Conservation (phyloP, 2,113 vertebrate genomes). For the Miniopterus natalensis region DNA sequence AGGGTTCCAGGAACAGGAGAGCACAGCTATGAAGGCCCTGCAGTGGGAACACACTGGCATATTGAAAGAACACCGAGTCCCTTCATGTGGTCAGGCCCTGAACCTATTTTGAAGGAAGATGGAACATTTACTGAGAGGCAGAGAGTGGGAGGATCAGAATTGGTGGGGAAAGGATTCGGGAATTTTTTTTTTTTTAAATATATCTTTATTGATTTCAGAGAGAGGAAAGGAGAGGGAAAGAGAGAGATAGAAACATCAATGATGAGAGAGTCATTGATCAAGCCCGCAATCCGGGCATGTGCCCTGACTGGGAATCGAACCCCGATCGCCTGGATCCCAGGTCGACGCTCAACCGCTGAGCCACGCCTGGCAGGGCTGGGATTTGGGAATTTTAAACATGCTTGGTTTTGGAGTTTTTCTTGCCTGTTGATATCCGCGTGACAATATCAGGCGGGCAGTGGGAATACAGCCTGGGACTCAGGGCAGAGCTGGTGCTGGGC, state of each 20-base stretch:
- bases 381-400: neutral
- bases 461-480: neutral
- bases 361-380: too few species aligned
- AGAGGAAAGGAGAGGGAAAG: too few species aligned
- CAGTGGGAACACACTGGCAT: neutral
- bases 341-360: too few species aligned
- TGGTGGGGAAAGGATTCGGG: neutral
- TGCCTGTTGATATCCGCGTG: neutral
- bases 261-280: too few species aligned
- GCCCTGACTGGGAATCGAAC: too few species aligned
- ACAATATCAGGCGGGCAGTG: neutral
- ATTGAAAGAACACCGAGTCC: neutral
- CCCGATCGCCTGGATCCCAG: too few species aligned
- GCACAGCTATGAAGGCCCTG: neutral
- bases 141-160: neutral
- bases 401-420: conserved; percentile 28
- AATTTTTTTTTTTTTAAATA: neutral
- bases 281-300: too few species aligned
- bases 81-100: neutral
- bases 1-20: neutral
- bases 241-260: too few species aligned
- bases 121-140: neutral
- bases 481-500: neutral
- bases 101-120: neutral
- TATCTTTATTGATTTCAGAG: too few species aligned